A percentile compares a stretch with the other conserved stretches of the same genome.
These are phyloP conservation scores for Montifringilla adamsi DNA, from an alignment of 2,113 vertebrate species.

Conservation along the genomic window DNA sequence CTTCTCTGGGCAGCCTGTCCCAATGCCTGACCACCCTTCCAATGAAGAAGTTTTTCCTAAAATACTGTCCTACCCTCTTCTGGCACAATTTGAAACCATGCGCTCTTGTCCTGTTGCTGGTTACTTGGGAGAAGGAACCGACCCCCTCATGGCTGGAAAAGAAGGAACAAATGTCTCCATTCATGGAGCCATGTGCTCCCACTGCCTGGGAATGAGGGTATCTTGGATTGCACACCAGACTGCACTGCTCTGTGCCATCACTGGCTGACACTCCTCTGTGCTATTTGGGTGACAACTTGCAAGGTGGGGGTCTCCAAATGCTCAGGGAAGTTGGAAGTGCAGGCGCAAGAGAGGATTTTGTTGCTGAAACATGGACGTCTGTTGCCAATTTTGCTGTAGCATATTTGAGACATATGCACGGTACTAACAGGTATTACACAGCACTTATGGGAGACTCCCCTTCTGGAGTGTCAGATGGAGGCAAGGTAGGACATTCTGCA, in stretches of 20 bases:
- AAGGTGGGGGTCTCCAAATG: not conserved
- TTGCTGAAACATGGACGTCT: not conserved
- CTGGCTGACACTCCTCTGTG: not conserved
- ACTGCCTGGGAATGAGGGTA: not conserved
- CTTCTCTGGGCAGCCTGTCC: not conserved
- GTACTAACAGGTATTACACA: constrained; percentile 1
- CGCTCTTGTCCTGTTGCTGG: not conserved
- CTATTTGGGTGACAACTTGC: not conserved
- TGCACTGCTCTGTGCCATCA: not conserved
- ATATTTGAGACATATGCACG: not conserved
- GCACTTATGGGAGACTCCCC: not conserved
- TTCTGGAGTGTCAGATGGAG: constrained; percentile 29
- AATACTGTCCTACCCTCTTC: not conserved
- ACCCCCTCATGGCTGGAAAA: not conserved
- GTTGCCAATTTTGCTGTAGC: not conserved
- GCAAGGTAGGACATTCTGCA: not conserved
- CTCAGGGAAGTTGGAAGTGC: not conserved
- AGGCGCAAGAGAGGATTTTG: not conserved
- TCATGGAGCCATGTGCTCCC: not conserved
- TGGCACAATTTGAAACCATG: not conserved
- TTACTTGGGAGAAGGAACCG: not conserved
- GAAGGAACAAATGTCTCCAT: not conserved
- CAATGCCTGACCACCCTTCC: not conserved
- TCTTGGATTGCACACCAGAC: not conserved
- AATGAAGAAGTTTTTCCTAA: not conserved